These are phyloP conservation scores for Craterocephalus amniculus DNA, from an alignment of 2,797 vertebrate species.

Conservation along the genomic window DNA sequence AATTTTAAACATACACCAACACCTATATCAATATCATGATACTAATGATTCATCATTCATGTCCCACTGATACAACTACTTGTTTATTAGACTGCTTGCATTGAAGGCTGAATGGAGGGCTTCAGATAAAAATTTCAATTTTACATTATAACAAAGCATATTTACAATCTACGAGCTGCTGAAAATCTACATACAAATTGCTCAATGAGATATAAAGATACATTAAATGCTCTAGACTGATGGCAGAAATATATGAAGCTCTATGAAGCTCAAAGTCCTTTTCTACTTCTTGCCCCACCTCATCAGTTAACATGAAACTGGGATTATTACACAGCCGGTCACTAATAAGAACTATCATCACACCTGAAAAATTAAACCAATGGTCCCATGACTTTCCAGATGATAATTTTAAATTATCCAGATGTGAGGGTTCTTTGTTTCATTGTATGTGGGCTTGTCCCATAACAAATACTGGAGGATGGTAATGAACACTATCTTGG, in stretches of 20 bases:
- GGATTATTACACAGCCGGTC: conserved; percentile 25
- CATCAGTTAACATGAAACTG: conserved; percentile 38
- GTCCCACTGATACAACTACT: neutral
- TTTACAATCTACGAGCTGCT: conserved; percentile 63
- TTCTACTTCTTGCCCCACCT: conserved; percentile 50
- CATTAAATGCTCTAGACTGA: conserved; percentile 71
- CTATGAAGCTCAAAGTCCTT: conserved; percentile 59
- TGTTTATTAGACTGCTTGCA: neutral
- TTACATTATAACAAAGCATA: conserved; percentile 63
- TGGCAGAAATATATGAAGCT: conserved; percentile 61
- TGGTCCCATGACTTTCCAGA: too few relatives aligned
- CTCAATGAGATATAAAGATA: conserved; percentile 72
- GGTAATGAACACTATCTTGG: neutral
- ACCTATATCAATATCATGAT: neutral
- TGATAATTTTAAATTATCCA: too few relatives aligned
- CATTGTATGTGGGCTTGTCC: neutral
- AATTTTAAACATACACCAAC: neutral
- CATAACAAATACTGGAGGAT: neutral
- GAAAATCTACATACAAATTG: conserved; percentile 74
- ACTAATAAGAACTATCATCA: neutral
- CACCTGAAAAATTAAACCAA: too few relatives aligned
- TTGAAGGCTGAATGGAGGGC: conserved; percentile 14
- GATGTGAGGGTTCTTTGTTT: neutral
- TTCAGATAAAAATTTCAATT: neutral
- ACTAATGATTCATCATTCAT: too few relatives aligned